Percentiles rank a stretch among this genome's conserved stretches.
Evolutionary conservation across 2,888 invertebrate species (phyloP).

Genomic region (Petrophora chlorosata): DNA sequence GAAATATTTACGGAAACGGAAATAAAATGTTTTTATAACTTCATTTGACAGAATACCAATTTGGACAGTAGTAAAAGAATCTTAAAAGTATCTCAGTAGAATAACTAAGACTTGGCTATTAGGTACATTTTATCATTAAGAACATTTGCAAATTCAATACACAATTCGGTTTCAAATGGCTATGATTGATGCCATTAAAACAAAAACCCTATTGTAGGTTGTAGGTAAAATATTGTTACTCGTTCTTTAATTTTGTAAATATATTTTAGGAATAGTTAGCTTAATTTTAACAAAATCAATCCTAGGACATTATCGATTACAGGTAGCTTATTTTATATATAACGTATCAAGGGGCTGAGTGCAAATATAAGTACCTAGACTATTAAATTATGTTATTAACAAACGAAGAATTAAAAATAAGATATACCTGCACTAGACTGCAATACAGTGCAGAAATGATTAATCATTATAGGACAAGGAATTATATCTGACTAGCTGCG

Average conservation of each 20-base stretch:
- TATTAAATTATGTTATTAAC: slow-evolving; percentile 7
- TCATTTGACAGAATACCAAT: too few relatives aligned
- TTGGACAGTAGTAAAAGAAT: too few relatives aligned
- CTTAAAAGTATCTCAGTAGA: too few relatives aligned
- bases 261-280: slow-evolving; percentile 40
- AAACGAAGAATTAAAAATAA: neutral
- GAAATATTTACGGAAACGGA: too few relatives aligned
- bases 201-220: slow-evolving; percentile 24
- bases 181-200: slow-evolving; percentile 30
- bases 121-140: too few relatives aligned
- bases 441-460: too few relatives aligned
- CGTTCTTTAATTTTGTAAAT: slow-evolving; percentile 60
- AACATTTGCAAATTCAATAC: too few relatives aligned
- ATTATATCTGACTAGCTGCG: too few relatives aligned
- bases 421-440: too few relatives aligned
- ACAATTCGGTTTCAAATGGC: slow-evolving; percentile 24
- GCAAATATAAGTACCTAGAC: slow-evolving; percentile 39
- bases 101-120: too few relatives aligned
- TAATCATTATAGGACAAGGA: too few relatives aligned
- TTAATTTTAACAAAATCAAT: slow-evolving; percentile 25
- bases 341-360: slow-evolving; percentile 42
- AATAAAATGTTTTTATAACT: too few relatives aligned
- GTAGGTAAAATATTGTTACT: slow-evolving; percentile 51
- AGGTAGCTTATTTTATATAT: neutral
- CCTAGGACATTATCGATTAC: slow-evolving; percentile 1